These are phyloP conservation scores for Zeuzera pyrina DNA, from an alignment of 2,888 invertebrate species.

Conservation along the genomic window DNA sequence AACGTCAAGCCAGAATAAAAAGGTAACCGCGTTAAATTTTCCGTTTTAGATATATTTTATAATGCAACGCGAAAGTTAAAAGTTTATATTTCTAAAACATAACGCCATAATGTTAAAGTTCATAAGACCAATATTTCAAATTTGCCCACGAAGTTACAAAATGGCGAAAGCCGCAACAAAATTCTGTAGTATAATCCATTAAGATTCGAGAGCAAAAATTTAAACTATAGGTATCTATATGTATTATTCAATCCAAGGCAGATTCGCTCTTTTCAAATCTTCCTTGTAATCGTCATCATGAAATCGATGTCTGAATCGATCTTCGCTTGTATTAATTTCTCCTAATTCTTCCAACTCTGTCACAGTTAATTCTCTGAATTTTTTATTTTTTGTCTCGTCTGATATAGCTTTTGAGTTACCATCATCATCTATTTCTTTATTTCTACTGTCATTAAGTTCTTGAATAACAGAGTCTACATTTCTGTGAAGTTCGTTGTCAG, in stretches of 20 bases:
- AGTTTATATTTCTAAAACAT: too few relatives aligned
- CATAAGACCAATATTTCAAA: too few relatives aligned
- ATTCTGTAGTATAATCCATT: too few relatives aligned
- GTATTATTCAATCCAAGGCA: slow-evolving; percentile 45
- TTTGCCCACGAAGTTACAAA: too few relatives aligned
- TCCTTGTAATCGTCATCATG: slow-evolving; percentile 43
- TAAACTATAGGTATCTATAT: too few relatives aligned
- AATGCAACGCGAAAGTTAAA: too few relatives aligned
- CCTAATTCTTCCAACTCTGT: slow-evolving; percentile 44
- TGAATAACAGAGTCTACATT: slow-evolving; percentile 46
- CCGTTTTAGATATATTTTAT: too few relatives aligned
- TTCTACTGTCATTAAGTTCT: slow-evolving; percentile 32
- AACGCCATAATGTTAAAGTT: too few relatives aligned
- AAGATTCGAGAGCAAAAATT: too few relatives aligned
- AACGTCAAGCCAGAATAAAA: too few relatives aligned
- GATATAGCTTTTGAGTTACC: slow-evolving; percentile 7
- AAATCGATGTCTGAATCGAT: slow-evolving; percentile 48
- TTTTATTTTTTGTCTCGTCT: slow-evolving; percentile 41
- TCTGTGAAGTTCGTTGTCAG: slow-evolving; percentile 42
- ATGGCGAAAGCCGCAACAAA: too few relatives aligned
- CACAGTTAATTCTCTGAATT: slow-evolving; percentile 42
- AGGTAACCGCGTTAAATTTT: too few relatives aligned
- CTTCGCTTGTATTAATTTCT: slow-evolving; percentile 43
- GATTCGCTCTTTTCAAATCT: slow-evolving; percentile 32
- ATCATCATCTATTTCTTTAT: slow-evolving; percentile 12